These are phyloP conservation scores for Scaptomyza reducta DNA, from an alignment of 2,888 invertebrate genomes.

Conservation along the genomic window DNA sequence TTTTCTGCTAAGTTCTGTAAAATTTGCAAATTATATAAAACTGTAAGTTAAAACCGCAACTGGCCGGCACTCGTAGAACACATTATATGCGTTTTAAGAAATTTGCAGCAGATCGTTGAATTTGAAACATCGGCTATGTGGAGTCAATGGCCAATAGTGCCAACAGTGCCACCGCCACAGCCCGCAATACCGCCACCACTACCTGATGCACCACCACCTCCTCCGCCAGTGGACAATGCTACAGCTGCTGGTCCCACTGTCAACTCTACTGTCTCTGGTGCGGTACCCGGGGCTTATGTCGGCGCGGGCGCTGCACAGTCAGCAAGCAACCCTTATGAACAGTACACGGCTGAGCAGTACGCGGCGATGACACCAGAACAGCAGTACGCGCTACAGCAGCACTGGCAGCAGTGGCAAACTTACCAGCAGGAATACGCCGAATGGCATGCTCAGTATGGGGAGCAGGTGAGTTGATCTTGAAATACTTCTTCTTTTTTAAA, in stretches of 20 bases:
- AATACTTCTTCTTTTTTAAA: not conserved
- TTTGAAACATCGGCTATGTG: conserved; percentile 65
- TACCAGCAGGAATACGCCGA: conserved; percentile 84
- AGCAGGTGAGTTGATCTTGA: conserved; percentile 74
- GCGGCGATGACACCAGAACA: conserved; percentile 83
- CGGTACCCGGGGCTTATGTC: not conserved
- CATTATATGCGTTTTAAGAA: not conserved
- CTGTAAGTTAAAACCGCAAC: not conserved
- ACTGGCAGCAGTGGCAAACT: conserved; percentile 84
- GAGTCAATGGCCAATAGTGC: conserved; percentile 76
- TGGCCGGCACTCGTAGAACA: not conserved
- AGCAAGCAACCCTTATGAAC: conserved; percentile 69
- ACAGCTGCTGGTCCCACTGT: not conserved
- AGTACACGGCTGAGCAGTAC: conserved; percentile 82
- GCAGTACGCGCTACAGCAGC: conserved; percentile 83
- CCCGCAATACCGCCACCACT: conserved; percentile 70
- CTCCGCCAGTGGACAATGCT: conserved; percentile 54
- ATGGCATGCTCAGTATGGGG: conserved; percentile 84
- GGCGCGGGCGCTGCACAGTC: conserved; percentile 13
- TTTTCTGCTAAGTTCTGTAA: conserved; percentile 22
- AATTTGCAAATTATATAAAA: conserved; percentile 39
- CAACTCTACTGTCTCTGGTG: not conserved
- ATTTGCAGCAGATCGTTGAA: not conserved
- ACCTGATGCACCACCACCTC: conserved; percentile 71
- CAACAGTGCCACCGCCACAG: conserved; percentile 63